Conservation (phyloP, 2,888 invertebrate species). For the Philonicus albiceps region DNA sequence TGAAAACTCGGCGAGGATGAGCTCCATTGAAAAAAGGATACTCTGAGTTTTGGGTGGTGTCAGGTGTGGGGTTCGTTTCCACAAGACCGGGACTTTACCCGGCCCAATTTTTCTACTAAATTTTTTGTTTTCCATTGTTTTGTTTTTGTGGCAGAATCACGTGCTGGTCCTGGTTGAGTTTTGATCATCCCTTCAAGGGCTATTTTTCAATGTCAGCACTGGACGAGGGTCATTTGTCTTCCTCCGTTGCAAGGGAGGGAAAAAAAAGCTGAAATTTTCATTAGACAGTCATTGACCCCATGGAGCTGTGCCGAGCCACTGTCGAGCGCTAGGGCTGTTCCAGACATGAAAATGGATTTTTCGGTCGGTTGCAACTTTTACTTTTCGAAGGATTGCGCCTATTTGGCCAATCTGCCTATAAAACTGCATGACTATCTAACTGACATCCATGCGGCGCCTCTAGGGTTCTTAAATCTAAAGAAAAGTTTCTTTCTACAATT, state of each 20-base stretch:
- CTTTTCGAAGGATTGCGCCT: not conserved
- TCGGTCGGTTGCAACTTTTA: not conserved
- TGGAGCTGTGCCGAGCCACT: not conserved
- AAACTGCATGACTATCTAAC: not conserved
- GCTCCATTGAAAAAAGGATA: not conserved
- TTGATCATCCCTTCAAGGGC: not conserved
- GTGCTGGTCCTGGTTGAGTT: not conserved
- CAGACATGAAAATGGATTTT: not conserved
- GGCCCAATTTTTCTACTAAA: not conserved
- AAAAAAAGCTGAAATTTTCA: not conserved
- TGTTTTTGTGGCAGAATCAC: not conserved
- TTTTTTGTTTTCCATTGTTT: not conserved
- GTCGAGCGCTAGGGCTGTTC: not conserved
- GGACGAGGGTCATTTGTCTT: not conserved
- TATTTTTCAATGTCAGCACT: not conserved
- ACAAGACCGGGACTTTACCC: not conserved
- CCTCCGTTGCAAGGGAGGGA: not conserved
- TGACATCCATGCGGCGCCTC: not conserved
- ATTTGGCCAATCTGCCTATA: not conserved
- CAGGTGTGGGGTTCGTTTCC: not conserved
- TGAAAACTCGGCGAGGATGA: not conserved
- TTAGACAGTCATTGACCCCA: conserved; percentile 12
- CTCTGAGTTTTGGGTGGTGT: not conserved
- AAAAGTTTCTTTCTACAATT: not conserved
- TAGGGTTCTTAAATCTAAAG: not conserved